Evolutionary conservation across 64 coral and sea anemone genomes (phyloP).

Genomic region (Pachyseris speciosa): DNA sequence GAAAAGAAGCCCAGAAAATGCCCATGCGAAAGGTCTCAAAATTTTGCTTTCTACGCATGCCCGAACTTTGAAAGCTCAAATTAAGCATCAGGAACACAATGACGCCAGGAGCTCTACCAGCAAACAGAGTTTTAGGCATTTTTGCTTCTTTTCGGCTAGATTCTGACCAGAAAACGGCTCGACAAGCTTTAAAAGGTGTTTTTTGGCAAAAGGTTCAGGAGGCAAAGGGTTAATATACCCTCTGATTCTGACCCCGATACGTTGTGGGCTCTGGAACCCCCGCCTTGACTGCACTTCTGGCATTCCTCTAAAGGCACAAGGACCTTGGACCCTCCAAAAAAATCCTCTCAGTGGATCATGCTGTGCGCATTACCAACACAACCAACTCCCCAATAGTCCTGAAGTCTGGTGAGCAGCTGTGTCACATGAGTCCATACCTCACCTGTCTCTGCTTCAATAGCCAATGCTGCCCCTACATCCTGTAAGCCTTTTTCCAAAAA

Average conservation of each 20-base stretch:
- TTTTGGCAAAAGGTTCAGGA: no score
- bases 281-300: conserved; percentile 49
- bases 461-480: neutral
- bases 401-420: conserved; percentile 50
- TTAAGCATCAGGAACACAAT: no score
- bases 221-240: conserved; percentile 24
- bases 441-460: neutral
- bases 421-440: conserved; percentile 1
- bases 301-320: conserved; percentile 6
- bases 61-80: no score
- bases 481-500: conserved; percentile 16
- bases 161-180: no score
- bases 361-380: conserved; percentile 47
- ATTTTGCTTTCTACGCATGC: no score
- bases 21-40: no score
- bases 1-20: no score
- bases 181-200: no score
- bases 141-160: no score
- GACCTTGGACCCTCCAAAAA: conserved; percentile 28
- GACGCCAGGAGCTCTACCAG: no score
- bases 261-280: conserved; percentile 30
- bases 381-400: conserved; percentile 20
- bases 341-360: conserved; percentile 23
- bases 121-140: no score
- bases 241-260: conserved; percentile 13